Conservation (phyloP, 1,140 invertebrate genomes). For the Antheraea pernyi region DNA sequence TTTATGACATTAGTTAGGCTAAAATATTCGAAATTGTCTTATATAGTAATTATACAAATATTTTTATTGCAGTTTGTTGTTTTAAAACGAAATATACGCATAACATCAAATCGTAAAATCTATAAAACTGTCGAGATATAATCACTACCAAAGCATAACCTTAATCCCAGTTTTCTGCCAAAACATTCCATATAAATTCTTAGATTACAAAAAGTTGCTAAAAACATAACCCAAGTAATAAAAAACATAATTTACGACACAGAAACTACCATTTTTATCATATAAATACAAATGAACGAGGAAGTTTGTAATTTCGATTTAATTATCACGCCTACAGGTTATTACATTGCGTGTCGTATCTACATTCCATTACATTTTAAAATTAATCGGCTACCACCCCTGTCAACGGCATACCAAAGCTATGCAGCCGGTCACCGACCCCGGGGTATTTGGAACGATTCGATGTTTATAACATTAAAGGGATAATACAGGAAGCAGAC, state of each 20-base stretch:
- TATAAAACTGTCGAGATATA: too few relatives aligned
- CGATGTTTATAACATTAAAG: slow-evolving; percentile 59
- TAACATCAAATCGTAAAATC: too few relatives aligned
- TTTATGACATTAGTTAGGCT: too few relatives aligned
- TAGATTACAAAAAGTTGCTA: not conserved
- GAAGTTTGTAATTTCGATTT: slow-evolving; percentile 10
- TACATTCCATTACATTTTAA: slow-evolving; percentile 65
- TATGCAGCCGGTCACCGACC: slow-evolving; percentile 58
- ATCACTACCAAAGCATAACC: too few relatives aligned
- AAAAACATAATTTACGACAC: not conserved
- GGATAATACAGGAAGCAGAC: slow-evolving; percentile 57
- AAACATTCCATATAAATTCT: not conserved
- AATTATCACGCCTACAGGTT: slow-evolving; percentile 5
- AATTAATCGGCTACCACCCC: slow-evolving; percentile 63
- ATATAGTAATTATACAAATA: too few relatives aligned
- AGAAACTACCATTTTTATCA: not conserved
- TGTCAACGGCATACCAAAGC: slow-evolving; percentile 49
- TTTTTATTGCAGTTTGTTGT: too few relatives aligned
- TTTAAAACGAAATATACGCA: too few relatives aligned
- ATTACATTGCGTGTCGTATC: slow-evolving; percentile 46
- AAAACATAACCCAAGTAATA: not conserved
- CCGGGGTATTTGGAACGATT: slow-evolving; percentile 59
- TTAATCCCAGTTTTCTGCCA: not conserved
- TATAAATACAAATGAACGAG: not conserved
- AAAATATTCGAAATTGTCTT: too few relatives aligned